Percentiles rank a stretch among this genome's conserved stretches.
These are phyloP conservation scores for Calonectris borealis DNA, from an alignment of 2,113 vertebrate species.

Conservation along the genomic window DNA sequence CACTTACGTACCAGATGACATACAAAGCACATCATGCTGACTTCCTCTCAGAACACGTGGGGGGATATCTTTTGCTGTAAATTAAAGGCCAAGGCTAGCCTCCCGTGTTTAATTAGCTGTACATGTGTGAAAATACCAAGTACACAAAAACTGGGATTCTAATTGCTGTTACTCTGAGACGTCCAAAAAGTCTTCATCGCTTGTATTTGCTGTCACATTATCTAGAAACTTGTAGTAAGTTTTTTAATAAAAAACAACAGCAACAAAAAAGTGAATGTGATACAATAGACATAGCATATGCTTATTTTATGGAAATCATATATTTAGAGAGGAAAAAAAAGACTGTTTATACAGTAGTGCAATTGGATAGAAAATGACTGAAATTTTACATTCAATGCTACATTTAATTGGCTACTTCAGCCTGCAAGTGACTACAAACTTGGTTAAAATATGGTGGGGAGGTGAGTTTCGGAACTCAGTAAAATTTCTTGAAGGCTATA, in stretches of 20 bases:
- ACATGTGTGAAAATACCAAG: neutral
- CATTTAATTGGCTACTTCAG: neutral
- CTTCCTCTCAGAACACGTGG: neutral
- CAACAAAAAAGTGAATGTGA: neutral
- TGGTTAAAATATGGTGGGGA: neutral
- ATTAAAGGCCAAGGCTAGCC: neutral
- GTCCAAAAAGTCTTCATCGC: neutral
- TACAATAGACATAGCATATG: neutral
- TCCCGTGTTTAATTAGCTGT: slow-evolving; percentile 29
- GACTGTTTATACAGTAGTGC: neutral
- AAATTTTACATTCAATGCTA: neutral
- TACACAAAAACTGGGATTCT: neutral
- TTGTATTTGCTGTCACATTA: neutral
- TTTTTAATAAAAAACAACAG: neutral
- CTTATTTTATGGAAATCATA: neutral
- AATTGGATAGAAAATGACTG: neutral
- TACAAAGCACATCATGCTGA: neutral
- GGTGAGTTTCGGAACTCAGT: neutral
- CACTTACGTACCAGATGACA: neutral
- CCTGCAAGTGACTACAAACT: neutral
- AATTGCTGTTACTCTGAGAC: slow-evolving; percentile 8
- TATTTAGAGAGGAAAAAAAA: neutral
- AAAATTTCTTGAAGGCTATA: neutral
- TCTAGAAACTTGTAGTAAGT: neutral
- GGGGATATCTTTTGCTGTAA: neutral